Conservation (phyloP, 2,113 vertebrate genomes). For the Geothlypis trichas region DNA sequence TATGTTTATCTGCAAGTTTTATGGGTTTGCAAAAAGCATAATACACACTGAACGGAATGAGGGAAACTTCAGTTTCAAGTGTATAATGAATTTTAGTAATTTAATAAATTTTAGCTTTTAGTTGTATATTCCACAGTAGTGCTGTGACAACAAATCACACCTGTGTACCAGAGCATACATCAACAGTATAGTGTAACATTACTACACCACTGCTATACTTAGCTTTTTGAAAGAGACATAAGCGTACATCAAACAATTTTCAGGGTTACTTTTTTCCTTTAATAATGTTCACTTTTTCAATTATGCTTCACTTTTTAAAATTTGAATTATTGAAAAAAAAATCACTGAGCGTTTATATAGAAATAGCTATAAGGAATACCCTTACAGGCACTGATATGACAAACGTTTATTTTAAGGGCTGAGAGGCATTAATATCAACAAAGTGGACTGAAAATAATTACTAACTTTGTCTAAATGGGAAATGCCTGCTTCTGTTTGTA, state of each 20-base stretch:
- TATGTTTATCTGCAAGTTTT: neutral
- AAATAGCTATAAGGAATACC: constrained; percentile 67
- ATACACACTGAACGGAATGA: constrained; percentile 17
- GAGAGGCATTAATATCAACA: constrained; percentile 68
- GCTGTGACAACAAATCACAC: constrained; percentile 80
- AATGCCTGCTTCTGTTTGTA: constrained; percentile 61
- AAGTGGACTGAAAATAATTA: constrained; percentile 65
- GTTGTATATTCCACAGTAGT: constrained; percentile 82
- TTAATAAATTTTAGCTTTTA: constrained; percentile 79
- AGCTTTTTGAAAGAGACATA: constrained; percentile 73
- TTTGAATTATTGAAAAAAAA: constrained; percentile 56
- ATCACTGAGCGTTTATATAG: constrained; percentile 61
- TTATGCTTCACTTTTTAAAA: constrained; percentile 61
- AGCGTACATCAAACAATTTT: constrained; percentile 76
- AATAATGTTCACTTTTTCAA: constrained; percentile 62
- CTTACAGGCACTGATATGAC: constrained; percentile 68
- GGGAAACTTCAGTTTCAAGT: constrained; percentile 22
- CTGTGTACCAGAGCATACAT: constrained; percentile 78
- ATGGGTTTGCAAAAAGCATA: constrained; percentile 6
- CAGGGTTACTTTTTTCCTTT: constrained; percentile 44
- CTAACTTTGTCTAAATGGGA: constrained; percentile 60
- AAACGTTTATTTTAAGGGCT: constrained; percentile 72
- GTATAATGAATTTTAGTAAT: constrained; percentile 62
- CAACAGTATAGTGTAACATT: constrained; percentile 78
- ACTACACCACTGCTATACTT: constrained; percentile 77